These are phyloP conservation scores for Pygmarrhopalites habei DNA, from an alignment of 1,140 invertebrate genomes.

Conservation along the genomic window DNA sequence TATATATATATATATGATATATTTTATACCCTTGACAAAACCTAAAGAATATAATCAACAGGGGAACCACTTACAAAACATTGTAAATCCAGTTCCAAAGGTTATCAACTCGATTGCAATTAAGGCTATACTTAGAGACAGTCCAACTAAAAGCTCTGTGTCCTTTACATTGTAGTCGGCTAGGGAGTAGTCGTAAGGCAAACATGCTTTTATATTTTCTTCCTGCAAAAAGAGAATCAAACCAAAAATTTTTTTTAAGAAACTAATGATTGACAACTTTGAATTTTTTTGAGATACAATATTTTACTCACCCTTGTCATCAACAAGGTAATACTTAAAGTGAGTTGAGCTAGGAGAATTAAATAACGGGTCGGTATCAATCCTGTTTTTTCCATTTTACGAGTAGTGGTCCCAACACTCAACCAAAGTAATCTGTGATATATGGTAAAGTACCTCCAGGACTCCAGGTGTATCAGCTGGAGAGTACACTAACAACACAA, in stretches of 20 bases:
- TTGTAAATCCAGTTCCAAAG: conserved; percentile 31
- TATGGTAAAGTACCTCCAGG: too few relatives aligned
- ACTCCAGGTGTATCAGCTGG: too few relatives aligned
- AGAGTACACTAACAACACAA: too few relatives aligned
- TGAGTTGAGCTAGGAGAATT: conserved; percentile 28
- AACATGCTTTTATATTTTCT: conserved; percentile 29
- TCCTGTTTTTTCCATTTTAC: background rate
- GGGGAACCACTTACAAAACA: too few relatives aligned
- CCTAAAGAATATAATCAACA: too few relatives aligned
- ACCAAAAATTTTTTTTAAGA: too few relatives aligned
- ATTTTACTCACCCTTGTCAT: conserved; percentile 24
- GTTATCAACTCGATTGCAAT: conserved; percentile 24
- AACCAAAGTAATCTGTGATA: too few relatives aligned
- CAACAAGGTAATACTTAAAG: conserved; percentile 22
- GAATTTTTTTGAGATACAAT: too few relatives aligned
- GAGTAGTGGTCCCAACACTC: too few relatives aligned
- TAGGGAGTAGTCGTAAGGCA: conserved; percentile 18
- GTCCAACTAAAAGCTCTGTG: conserved; percentile 24
- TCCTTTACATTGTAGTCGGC: conserved; percentile 24
- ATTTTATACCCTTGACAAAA: too few relatives aligned
- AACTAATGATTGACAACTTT: too few relatives aligned
- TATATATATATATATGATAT: too few relatives aligned
- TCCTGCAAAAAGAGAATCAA: conserved; percentile 23
- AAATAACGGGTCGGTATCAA: conserved; percentile 31
- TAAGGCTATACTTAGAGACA: conserved; percentile 30